These are phyloP conservation scores for Philotrypesis tridentata DNA, from an alignment of 1,140 invertebrate genomes.

Conservation along the genomic window DNA sequence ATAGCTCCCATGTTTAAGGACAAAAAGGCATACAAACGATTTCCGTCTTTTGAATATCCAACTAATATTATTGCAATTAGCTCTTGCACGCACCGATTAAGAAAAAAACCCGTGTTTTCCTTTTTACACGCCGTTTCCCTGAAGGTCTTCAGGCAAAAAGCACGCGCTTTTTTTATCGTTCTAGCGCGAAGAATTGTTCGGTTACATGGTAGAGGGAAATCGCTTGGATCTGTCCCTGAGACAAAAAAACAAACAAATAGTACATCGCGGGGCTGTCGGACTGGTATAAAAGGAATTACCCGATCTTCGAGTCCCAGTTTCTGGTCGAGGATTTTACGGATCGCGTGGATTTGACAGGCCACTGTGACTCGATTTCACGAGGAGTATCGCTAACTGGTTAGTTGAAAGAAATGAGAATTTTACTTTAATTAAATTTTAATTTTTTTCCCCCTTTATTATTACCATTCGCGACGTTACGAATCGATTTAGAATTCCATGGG, in stretches of 20 bases:
- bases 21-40: not conserved
- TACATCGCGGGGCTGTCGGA: not conserved
- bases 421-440: too few species aligned
- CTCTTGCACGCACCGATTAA: not conserved
- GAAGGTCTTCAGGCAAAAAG: conserved; percentile 26
- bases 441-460: too few species aligned
- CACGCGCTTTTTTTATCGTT: conserved; percentile 6
- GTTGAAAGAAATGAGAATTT: too few species aligned
- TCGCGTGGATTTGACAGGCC: not conserved
- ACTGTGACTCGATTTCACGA: not conserved
- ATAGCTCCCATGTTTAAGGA: not conserved
- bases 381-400: not conserved
- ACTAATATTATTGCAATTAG: not conserved
- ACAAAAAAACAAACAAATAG: conserved; percentile 24
- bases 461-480: too few species aligned
- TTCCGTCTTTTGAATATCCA: not conserved
- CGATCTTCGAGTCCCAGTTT: conserved; percentile 4
- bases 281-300: conserved; percentile 9
- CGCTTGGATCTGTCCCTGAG: conserved; percentile 27
- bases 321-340: not conserved
- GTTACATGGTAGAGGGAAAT: not conserved
- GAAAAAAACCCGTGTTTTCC: conserved; percentile 1
- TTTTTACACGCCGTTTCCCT: conserved; percentile 18
- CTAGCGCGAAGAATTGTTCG: not conserved
- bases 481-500: too few species aligned